Evolutionary conservation across 2,888 invertebrate species (phyloP), one percentile per base, ranked within the genome.

Genomic region (Coenonympha arcania): DNA sequence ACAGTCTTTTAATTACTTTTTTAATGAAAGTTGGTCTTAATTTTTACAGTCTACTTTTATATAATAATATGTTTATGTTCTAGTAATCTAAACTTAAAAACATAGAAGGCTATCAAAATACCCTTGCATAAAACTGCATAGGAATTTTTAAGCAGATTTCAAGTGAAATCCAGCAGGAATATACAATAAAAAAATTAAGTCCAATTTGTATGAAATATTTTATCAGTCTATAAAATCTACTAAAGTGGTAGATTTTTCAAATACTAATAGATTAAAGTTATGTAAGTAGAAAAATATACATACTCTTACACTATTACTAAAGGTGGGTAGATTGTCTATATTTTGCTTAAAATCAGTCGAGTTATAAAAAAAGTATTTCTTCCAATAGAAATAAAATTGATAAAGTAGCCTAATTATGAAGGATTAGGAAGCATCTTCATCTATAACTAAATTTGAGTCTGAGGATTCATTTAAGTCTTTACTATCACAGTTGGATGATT

Each of bases 361-460:
- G 16, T 39, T 39, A 13, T 2, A 20, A 24, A 44, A 24, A 24
- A 34, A 16, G n/a, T n/a, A 24, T 24, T 18, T 9, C 44, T 44
- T 16, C 34, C 4, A 6, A 34, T 44, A 44, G 13, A 26, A 33
- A 33, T 13, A 26, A 13, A 41, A 30, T n/a, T 40, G 24, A 18
- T 18, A 28, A 41, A 43, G 20, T 33, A 15, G n/a, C 30, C 31
- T 43, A 43, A n/a, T n/a, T n/a, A n/a, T 31, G 31, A 9, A 22
- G 42, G 50, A 34, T 46, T 56, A 45, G 37, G 36, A 55, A 48
- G 60, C 54, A 56, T 57, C 65, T 31, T 76, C 76, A 52, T 76
- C 71, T 56, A 77, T 73, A 44, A 73, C 68, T 60, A 77, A 65
- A 39, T 60, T 67, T 2, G 71, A 66, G 53, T 73, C 72, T 39